These are phyloP conservation scores for Candidula unifasciata DNA, from an alignment of 2,888 invertebrate genomes.

Conservation along the genomic window DNA sequence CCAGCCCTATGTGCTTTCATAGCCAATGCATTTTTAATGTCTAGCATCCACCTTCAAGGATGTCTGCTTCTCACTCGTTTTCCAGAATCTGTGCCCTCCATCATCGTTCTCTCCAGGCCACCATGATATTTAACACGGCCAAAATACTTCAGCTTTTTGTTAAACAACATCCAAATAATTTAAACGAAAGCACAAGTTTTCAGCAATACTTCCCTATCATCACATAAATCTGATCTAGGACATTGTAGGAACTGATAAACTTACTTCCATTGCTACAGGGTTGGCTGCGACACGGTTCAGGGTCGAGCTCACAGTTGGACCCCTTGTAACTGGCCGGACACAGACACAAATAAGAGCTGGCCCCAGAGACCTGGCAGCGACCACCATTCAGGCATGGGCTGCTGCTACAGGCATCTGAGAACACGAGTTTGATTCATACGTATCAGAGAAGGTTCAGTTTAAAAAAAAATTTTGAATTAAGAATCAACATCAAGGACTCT, in stretches of 20 bases:
- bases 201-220: neutral
- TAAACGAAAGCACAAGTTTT: neutral
- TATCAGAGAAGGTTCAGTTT: neutral
- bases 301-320: slow-evolving; percentile 88
- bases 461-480: no score
- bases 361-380: slow-evolving; percentile 80
- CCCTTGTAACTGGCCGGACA: slow-evolving; percentile 89
- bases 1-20: no score
- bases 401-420: slow-evolving; percentile 79
- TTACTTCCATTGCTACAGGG: slow-evolving; percentile 71
- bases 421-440: neutral
- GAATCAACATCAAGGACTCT: no score
- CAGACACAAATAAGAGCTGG: slow-evolving; percentile 84
- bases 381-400: slow-evolving; percentile 90
- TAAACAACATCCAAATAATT: neutral
- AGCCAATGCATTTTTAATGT: no score
- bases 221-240: neutral
- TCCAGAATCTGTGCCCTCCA: no score
- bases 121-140: no score
- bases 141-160: no score
- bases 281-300: slow-evolving; percentile 66
- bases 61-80: no score
- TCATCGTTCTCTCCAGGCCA: no score
- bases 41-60: no score
- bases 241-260: neutral